These are phyloP conservation scores for Trogon melanurus DNA, from an alignment of 2,113 vertebrate species.

Conservation along the genomic window DNA sequence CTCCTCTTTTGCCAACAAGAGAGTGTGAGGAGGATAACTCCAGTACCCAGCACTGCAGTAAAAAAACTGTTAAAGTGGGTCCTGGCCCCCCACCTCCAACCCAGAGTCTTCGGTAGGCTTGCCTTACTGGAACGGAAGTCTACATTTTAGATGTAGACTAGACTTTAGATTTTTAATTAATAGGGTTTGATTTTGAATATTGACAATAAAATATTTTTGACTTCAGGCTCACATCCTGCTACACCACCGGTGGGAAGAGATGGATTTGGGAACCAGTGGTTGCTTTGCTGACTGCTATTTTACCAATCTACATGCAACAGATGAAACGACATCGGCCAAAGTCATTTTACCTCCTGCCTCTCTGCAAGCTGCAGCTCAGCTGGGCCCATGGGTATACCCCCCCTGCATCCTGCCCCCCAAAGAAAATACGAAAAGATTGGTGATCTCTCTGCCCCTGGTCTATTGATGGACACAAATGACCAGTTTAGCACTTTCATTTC, in stretches of 20 bases:
- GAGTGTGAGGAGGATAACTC: neutral
- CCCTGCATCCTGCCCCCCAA: neutral
- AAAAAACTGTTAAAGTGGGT: neutral
- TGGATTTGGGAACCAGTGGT: neutral
- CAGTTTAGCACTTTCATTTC: constrained; percentile 38
- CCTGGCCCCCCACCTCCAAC: neutral
- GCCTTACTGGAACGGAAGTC: neutral
- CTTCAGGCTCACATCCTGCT: neutral
- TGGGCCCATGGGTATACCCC: neutral
- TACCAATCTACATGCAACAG: neutral
- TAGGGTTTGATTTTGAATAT: neutral
- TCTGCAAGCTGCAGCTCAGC: neutral
- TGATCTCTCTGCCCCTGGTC: neutral
- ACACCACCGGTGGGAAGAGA: neutral
- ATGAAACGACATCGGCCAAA: neutral
- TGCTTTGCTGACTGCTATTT: neutral
- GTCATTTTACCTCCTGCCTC: neutral
- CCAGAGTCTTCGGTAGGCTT: neutral
- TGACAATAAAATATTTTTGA: neutral
- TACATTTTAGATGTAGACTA: neutral
- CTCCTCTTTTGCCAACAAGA: neutral
- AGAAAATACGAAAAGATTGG: neutral
- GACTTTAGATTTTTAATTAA: neutral
- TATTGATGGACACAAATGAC: neutral
- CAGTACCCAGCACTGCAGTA: neutral